Conservation (phyloP, 2,888 invertebrate species). For the Empis stercorea region DNA sequence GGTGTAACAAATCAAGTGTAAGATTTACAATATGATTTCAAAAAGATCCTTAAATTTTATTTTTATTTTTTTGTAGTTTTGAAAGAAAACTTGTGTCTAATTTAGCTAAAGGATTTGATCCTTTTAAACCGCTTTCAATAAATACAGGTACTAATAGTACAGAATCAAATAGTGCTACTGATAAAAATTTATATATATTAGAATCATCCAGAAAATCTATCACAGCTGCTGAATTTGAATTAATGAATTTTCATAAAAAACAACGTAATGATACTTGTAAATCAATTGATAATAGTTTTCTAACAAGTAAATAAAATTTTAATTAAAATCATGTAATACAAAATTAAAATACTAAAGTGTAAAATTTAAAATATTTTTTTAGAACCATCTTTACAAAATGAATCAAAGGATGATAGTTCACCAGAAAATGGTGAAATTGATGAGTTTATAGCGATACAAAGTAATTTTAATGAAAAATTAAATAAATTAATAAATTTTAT, state of each 20-base stretch:
- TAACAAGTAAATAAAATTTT: too few species aligned
- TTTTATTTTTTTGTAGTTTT: slow-evolving; percentile 19
- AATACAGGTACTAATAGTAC: slow-evolving; percentile 19
- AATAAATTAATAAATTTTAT: not conserved
- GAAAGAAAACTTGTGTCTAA: slow-evolving; percentile 32
- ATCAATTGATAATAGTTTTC: too few species aligned
- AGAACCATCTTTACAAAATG: too few species aligned
- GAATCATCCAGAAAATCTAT: too few species aligned
- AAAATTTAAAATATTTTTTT: too few species aligned
- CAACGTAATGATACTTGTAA: too few species aligned
- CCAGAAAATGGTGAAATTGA: not conserved
- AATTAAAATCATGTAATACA: too few species aligned
- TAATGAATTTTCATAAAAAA: too few species aligned
- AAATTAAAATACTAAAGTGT: too few species aligned
- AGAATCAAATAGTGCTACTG: not conserved
- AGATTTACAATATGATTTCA: slow-evolving; percentile 15
- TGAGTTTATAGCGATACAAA: not conserved
- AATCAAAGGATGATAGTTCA: not conserved
- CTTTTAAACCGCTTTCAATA: slow-evolving; percentile 31
- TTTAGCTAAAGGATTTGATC: slow-evolving; percentile 31
- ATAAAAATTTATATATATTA: not conserved
- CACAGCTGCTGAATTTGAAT: too few species aligned
- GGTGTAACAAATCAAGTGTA: slow-evolving; percentile 36
- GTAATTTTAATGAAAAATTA: not conserved
- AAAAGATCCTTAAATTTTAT: not conserved